Evolutionary conservation across 2,797 vertebrate genomes (phyloP), one percentile per base, ranked within the genome.

Genomic region (Sebastiscus tertius): DNA sequence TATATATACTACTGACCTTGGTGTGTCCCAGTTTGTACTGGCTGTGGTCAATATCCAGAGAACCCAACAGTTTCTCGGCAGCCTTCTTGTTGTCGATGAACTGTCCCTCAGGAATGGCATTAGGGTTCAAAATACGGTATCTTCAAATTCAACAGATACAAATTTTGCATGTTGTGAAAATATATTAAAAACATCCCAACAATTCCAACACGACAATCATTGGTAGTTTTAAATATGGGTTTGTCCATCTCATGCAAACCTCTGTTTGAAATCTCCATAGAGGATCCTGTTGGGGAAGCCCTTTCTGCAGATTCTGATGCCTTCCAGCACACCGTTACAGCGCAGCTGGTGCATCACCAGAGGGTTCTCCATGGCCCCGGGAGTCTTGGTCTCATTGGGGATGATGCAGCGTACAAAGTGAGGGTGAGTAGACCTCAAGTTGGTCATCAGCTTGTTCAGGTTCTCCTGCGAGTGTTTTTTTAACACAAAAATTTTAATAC

Each of bases 241-340:
- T 68, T 69, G 2, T 16, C 59, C 9, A 34, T 63, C 26, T 11
- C n/a, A 42, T 29, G 7, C 42, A 65, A 65, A 97, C 97, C 97
- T 93, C 90, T 97, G 97, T 46, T 95, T 94, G 92, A 98, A 97
- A 90, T 97, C 97, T 58, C 96, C 97, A 0, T 97, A 97, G 46
- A 96, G 96, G 88, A 97, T 96, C 70, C 97, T 96, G 82, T 97
- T 97, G 73, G 97, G 97, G 89, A 97, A 98, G 26, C 97, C 97
- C 80, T 98, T 97, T 85, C 97, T 96, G 88, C 97, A 98, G 89
- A 98, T 98, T 81, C 97, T 95, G 86, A 98, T 97, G 67, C 96
- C 97, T 54, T 97, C 97, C 33, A 97, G 93, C 8, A 97, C 97
- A 0, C 97, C 97, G 0, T 97, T 97, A 92, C 97, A 97, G 82